Base-by-base conservation (phyloP, 2,797 vertebrate genomes). In the Phaenicophaeus curvirostris region DNA sequence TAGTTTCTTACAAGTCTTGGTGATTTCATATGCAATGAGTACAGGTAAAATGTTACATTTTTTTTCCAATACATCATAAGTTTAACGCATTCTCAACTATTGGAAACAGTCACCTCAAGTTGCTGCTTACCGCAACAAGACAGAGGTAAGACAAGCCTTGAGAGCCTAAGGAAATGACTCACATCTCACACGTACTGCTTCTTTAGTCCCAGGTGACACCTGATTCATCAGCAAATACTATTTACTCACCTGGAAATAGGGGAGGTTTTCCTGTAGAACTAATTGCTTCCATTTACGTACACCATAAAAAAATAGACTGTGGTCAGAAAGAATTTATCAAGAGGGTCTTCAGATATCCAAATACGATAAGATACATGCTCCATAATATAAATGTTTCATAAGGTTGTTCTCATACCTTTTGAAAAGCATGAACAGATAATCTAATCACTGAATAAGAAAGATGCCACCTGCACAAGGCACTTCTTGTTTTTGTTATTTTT, bases 141-240 rank as follows among this genome's bases (percentile, higher is more conserved):
- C 62, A 71, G 18, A 11, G 27, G 46, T 15, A 66, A 74, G 35
- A 72, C 57, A 61, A 74, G 77, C 15, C 28, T 55, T 81, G 67
- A 90, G 48, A 86, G 54, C 17, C 30, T 2, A 8, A 94, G 94
- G 93, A 95, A 97, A 93, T 96, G 35, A 97, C 67, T 94, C 76
- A n/a, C 31, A 55, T 86, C 51, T 85, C 51, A 72, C 33, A 86
- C 69, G 82, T 57, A 37, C 51, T 37, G 31, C 65, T 84, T 80
- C 80, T 61, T 67, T 85, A 95, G 67, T 50, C 53, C 58, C 92
- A 92, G 93, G 71, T 89, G 93, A 95, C 76, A 88, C 35, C 48
- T 92, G 91, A 95, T 62, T 96, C 87, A 96, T 86, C 85, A 78
- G 44, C 44, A 91, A 87, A 83, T 11, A 46, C 41, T 65, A 59